Evolutionary conservation across 2,797 vertebrate species (phyloP).

Genomic region (Melanogrammus aeglefinus): DNA sequence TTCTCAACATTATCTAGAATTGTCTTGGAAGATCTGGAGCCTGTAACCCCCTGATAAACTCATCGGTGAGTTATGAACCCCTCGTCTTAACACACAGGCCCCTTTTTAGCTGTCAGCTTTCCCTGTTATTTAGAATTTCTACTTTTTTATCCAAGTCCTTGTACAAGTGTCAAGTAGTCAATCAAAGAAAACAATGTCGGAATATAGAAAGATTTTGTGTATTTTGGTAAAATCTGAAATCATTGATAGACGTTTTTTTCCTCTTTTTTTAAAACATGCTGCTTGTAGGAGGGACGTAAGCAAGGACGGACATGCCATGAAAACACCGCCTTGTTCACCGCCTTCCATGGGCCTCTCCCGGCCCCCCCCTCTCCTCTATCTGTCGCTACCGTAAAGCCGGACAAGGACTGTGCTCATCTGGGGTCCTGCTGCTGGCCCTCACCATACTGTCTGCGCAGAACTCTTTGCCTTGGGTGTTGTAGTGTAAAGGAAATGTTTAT

Average conservation of each 20-base stretch:
- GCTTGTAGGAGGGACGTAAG: not conserved
- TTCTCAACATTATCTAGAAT: not conserved
- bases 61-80: not conserved
- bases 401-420: slow-evolving; percentile 9
- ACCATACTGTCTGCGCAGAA: slow-evolving; percentile 37
- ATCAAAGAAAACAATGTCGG: not conserved
- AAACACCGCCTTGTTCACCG: not conserved
- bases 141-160: too few relatives aligned
- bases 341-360: not conserved
- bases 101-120: too few relatives aligned
- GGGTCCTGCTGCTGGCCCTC: slow-evolving; percentile 24
- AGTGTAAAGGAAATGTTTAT: slow-evolving; percentile 60
- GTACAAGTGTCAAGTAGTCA: too few relatives aligned
- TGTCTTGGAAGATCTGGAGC: not conserved
- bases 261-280: not conserved
- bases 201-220: not conserved
- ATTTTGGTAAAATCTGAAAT: not conserved
- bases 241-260: not conserved
- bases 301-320: not conserved
- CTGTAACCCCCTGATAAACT: not conserved
- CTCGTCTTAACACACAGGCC: too few relatives aligned
- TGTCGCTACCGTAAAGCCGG: slow-evolving; percentile 16
- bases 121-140: too few relatives aligned
- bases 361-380: not conserved
- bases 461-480: slow-evolving; percentile 66